phyloP scores from a whole-genome alignment of 2,888 invertebrate species.

The Ganaspis brasiliensis region DNA sequence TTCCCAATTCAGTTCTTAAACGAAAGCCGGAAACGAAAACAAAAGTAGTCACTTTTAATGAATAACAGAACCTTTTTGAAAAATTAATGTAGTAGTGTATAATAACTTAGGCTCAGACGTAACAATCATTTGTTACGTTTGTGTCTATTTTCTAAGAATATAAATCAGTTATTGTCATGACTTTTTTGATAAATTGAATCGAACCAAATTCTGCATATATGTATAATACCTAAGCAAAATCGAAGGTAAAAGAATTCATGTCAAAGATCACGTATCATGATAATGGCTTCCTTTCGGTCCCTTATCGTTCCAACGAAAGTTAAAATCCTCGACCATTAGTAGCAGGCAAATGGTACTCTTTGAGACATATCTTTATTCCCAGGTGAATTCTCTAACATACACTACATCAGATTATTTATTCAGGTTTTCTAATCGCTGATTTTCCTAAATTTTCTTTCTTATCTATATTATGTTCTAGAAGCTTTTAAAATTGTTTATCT shows the following conservation, averaged over 20 bases:
- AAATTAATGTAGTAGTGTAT: too few relatives aligned
- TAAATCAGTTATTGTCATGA: too few relatives aligned
- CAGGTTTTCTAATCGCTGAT: constrained; percentile 56
- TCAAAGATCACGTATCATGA: constrained; percentile 77
- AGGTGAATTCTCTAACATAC: constrained; percentile 48
- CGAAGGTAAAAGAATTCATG: neutral
- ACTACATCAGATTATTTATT: constrained; percentile 59
- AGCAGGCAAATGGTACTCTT: neutral
- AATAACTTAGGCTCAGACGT: too few relatives aligned
- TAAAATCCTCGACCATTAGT: constrained; percentile 72
- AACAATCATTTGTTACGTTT: too few relatives aligned
- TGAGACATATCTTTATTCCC: constrained; percentile 44
- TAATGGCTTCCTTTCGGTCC: constrained; percentile 77
- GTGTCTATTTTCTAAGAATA: too few relatives aligned
- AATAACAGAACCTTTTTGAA: neutral
- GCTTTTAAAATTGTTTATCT: too few relatives aligned
- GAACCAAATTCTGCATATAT: neutral
- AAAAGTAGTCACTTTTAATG: neutral
- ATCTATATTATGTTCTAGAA: too few relatives aligned
- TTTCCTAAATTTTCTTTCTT: constrained; percentile 36
- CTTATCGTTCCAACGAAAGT: constrained; percentile 76
- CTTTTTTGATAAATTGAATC: neutral
- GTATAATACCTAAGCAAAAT: neutral
- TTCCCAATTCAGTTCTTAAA: constrained; percentile 72
- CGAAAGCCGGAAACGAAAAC: constrained; percentile 13